A percentile compares a stretch with the other conserved stretches of the same genome.
Evolutionary conservation across 1,140 invertebrate species (phyloP).

Genomic region (Papilio machaon): DNA sequence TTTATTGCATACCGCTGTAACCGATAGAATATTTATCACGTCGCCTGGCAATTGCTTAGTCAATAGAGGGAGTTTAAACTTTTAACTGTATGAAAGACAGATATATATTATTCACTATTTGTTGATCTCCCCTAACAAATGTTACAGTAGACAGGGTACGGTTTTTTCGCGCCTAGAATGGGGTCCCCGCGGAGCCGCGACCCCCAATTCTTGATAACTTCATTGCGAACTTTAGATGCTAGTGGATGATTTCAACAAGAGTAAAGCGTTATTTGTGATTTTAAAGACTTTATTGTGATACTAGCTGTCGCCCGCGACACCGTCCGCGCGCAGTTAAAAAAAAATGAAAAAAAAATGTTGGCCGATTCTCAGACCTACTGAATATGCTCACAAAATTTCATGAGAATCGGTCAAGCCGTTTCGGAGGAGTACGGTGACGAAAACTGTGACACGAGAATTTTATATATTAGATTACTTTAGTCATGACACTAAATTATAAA

Average conservation of each 20-base stretch:
- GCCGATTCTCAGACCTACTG: no score
- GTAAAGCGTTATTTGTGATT: conserved; percentile 43
- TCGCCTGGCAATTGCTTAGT: conserved; percentile 63
- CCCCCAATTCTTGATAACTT: conserved; percentile 76
- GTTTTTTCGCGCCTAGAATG: conserved; percentile 57
- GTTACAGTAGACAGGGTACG: conserved; percentile 56
- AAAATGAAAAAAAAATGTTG: no score
- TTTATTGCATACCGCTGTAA: conserved; percentile 44
- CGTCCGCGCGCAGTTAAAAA: no score
- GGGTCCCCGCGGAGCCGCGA: conserved; percentile 53
- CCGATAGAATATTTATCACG: conserved; percentile 66
- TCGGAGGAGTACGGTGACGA: no score
- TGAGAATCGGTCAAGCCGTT: no score
- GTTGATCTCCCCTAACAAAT: conserved; percentile 58
- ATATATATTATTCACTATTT: conserved; percentile 74
- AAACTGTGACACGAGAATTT: no score
- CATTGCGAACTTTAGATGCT: conserved; percentile 63
- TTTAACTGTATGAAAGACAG: conserved; percentile 72
- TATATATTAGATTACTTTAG: no score
- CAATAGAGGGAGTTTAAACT: conserved; percentile 77
- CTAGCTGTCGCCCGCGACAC: no score
- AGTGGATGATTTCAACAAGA: conserved; percentile 49
- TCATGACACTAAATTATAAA: background rate
- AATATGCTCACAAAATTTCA: no score
- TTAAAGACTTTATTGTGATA: background rate